Evolutionary conservation across 1,140 invertebrate species (phyloP).

Genomic region (Belonocnema kinseyi): DNA sequence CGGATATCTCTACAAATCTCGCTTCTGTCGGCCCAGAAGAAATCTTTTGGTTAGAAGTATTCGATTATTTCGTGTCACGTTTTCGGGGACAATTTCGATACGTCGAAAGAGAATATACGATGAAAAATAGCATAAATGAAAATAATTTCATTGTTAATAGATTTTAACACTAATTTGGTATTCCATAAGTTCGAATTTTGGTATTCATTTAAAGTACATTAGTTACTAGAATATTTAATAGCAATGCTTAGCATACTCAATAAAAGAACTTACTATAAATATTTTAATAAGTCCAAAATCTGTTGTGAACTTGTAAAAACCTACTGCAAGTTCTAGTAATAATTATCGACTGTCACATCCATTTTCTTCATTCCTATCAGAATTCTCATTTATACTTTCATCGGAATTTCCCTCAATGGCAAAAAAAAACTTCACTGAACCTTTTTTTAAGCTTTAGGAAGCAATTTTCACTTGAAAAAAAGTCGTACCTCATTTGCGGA

Average conservation of each 20-base stretch:
- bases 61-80: background rate
- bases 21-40: background rate
- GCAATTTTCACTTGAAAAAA: background rate
- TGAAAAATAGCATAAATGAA: no score
- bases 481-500: conserved; percentile 5
- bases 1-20: background rate
- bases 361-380: background rate
- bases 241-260: no score
- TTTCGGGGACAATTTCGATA: background rate
- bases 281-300: background rate
- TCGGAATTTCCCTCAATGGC: background rate
- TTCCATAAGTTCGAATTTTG: no score
- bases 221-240: no score
- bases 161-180: no score
- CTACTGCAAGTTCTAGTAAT: no score
- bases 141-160: no score
- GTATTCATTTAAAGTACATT: no score
- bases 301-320: background rate
- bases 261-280: no score
- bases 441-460: background rate
- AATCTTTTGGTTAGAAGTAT: background rate
- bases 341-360: background rate
- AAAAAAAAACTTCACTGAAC: background rate
- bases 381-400: background rate
- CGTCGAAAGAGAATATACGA: no score